Evolutionary conservation across 2,797 vertebrate species (phyloP).

Genomic region (Heterohyrax brucei): DNA sequence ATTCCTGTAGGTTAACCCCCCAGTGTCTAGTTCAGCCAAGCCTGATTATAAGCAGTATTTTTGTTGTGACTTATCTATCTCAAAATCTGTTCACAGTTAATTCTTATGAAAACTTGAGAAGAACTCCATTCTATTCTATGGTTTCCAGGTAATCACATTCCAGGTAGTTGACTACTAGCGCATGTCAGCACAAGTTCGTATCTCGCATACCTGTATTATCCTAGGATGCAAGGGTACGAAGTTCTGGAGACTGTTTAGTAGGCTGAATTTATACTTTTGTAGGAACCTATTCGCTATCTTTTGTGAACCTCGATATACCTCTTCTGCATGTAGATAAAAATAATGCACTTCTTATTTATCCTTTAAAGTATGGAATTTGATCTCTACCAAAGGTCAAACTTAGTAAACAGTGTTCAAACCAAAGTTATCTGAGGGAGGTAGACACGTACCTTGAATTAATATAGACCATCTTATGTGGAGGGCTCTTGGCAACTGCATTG

Average conservation of each 20-base stretch:
- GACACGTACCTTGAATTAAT: constrained; percentile 59
- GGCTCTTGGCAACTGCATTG: constrained; percentile 50
- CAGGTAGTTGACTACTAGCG: background rate
- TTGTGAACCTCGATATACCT: background rate
- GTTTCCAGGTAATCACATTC: background rate
- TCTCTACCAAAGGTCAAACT: constrained; percentile 6
- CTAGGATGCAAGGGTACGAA: background rate
- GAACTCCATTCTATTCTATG: background rate
- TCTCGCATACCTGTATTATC: background rate
- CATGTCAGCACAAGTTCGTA: background rate
- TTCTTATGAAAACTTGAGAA: constrained; percentile 32
- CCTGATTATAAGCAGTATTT: background rate
- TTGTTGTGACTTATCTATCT: background rate
- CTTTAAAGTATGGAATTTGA: background rate
- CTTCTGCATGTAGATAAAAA: background rate
- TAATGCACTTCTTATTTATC: constrained; percentile 35
- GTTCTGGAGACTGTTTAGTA: background rate
- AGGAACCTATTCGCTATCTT: background rate
- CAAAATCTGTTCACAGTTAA: background rate
- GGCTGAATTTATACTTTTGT: background rate
- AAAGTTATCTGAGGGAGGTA: constrained; percentile 53
- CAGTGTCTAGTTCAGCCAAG: background rate
- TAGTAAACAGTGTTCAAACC: constrained; percentile 62
- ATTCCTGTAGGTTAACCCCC: background rate
- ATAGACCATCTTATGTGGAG: constrained; percentile 41